These are phyloP conservation scores for Ispidina picta DNA, from an alignment of 2,797 vertebrate species.

Conservation along the genomic window DNA sequence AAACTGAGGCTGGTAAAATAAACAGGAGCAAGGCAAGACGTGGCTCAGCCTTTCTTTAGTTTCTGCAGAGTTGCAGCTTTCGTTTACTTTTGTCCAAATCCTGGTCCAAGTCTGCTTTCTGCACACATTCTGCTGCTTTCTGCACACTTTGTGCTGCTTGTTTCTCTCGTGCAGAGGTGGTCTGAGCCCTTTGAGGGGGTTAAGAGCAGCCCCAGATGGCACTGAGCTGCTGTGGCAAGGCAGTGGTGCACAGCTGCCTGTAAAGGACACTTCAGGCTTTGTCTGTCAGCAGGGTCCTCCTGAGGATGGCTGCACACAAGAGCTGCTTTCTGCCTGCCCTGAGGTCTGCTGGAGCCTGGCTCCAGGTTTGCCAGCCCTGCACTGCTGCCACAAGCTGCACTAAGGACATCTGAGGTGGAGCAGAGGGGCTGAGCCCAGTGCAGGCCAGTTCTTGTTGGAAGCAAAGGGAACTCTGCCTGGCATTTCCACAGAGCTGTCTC, in stretches of 20 bases:
- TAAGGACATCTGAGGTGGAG: background rate
- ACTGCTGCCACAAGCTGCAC: background rate
- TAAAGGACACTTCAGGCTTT: background rate
- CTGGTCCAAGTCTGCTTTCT: background rate
- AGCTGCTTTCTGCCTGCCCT: background rate
- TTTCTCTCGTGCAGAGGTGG: accelerated
- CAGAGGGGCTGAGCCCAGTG: accelerated
- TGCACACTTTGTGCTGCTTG: accelerated
- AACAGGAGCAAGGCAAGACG: background rate
- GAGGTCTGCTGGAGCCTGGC: background rate
- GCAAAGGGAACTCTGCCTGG: background rate
- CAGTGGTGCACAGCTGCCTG: accelerated
- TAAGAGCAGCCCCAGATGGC: background rate
- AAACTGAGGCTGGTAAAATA: slow-evolving; percentile 50
- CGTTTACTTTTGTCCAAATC: slow-evolving; percentile 18
- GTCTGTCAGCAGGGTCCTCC: background rate
- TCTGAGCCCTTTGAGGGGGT: background rate
- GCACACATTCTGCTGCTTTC: accelerated
- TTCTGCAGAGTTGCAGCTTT: slow-evolving; percentile 32
- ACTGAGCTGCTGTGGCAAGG: background rate
- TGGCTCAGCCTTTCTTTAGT: background rate
- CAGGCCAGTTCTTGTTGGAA: accelerated
- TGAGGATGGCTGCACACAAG: background rate
- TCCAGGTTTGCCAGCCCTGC: background rate
- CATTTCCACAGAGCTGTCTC: background rate